A percentile compares a stretch with the other conserved stretches of the same genome.
Conservation (phyloP, 2,113 vertebrate species). For the Seriola rivoliana region DNA sequence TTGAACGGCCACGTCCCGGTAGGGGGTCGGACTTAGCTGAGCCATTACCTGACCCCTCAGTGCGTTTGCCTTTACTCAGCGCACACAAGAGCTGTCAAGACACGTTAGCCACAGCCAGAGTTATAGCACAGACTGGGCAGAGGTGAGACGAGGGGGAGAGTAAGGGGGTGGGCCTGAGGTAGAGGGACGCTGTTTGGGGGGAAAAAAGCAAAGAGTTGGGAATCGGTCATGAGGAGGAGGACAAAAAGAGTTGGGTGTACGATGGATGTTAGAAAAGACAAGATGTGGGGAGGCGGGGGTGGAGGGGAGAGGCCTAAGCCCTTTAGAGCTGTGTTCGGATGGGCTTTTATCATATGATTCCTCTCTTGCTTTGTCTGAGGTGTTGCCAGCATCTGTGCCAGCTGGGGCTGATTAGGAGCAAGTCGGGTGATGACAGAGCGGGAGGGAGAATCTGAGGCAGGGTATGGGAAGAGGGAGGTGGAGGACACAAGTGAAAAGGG, state of each 20-base stretch:
- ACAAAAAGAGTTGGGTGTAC: neutral
- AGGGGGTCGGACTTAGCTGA: slow-evolving; percentile 61
- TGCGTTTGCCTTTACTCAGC: slow-evolving; percentile 62
- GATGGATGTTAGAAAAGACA: slow-evolving; percentile 35
- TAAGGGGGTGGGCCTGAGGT: slow-evolving; percentile 6
- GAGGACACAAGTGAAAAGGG: slow-evolving; percentile 11
- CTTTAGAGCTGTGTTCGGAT: slow-evolving; percentile 23
- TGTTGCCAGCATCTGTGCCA: slow-evolving; percentile 61
- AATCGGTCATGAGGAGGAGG: slow-evolving; percentile 9
- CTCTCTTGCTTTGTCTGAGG: slow-evolving; percentile 57
- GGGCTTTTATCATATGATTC: slow-evolving; percentile 64
- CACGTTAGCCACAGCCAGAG: slow-evolving; percentile 68
- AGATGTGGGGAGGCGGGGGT: slow-evolving; percentile 2
- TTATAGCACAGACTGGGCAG: slow-evolving; percentile 66
- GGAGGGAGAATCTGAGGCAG: slow-evolving; percentile 2
- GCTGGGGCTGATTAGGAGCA: slow-evolving; percentile 53
- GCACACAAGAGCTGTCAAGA: slow-evolving; percentile 76
- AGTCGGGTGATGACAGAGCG: slow-evolving; percentile 20
- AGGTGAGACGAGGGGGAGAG: slow-evolving; percentile 59
- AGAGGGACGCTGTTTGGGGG: slow-evolving; percentile 5
- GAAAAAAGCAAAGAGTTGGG: slow-evolving; percentile 15
- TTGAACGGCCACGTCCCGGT: slow-evolving; percentile 70
- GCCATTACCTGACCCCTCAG: slow-evolving; percentile 72
- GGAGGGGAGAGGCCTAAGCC: slow-evolving; percentile 1
- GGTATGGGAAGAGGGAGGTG: slow-evolving; percentile 5